Base-by-base conservation (phyloP, 1,140 invertebrate species). In the Rhysida immarginata region DNA sequence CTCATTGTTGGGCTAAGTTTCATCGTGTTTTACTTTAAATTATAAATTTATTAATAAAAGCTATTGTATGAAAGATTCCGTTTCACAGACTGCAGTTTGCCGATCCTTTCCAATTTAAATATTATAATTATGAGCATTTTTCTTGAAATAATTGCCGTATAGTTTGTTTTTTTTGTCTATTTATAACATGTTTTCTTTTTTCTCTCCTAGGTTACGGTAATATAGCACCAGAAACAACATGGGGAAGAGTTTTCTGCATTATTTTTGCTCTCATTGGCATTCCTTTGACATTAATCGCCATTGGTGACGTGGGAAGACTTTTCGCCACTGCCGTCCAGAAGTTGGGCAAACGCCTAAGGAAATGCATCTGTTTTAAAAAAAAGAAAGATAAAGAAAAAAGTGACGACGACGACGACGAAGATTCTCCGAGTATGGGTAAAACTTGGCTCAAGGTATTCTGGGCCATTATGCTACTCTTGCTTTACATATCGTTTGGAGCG, bases 241-340 rank as follows among this genome's bases (percentile, higher is more conserved):
- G 78, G 66, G 94, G 94, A 8, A 78, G 87, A 54, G 72, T 85
- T 24, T 89, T 95, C 65, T 96, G 91, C 68, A 91, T 97, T 46
- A 72, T 90, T 16, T 97, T 94, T 68, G 91, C 92, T 8, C 75
- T 95, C 45, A 78, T 97, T 35, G 92, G 93, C 16, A 93, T 95
- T 64, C 93, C 93, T 1, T 73, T 96, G 45, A 95, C 91, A 2
- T 71, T 96, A 29, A 89, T 88, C 0, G 92, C 94, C 20, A 87
- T 96, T 42, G 90, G 91, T 3, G 92, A 95, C 67, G 81, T 89
- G 72, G 93, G 93, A 26, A 78, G 82, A 65, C 69, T 92, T 8
- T 83, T 94, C 62, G 88, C 89, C n/a, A 80, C 81, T 23, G 16
- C 56, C 25, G 18, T 61, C 14, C 27, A 60, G 52, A 35, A 54